Evolutionary conservation across 2,888 invertebrate genomes (phyloP).

Genomic region (Callosobruchus maculatus): DNA sequence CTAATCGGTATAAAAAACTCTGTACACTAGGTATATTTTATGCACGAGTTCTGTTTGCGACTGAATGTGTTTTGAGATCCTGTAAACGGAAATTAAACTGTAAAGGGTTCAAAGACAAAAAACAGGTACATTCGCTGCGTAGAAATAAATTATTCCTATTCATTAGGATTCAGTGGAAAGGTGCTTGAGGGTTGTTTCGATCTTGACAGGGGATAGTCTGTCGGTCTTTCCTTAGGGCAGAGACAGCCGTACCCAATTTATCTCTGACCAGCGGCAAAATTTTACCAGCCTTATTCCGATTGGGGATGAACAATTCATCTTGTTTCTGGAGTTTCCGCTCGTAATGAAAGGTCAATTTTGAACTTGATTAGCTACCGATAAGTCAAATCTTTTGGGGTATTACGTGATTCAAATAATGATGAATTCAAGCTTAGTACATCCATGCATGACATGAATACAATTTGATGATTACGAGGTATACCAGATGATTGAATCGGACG

Average conservation of each 20-base stretch:
- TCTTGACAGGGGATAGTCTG: not conserved
- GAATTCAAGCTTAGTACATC: too few species aligned
- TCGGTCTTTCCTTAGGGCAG: not conserved
- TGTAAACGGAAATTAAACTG: not conserved
- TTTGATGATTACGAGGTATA: too few species aligned
- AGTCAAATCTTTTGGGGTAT: too few species aligned
- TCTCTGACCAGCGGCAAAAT: not conserved
- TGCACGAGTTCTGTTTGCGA: too few species aligned
- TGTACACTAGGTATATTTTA: too few species aligned
- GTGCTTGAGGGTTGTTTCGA: not conserved
- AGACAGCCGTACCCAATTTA: not conserved
- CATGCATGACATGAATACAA: too few species aligned
- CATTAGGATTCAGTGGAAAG: not conserved
- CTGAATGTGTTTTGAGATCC: too few species aligned
- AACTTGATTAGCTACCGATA: too few species aligned
- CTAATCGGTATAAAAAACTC: too few species aligned
- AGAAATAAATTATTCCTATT: not conserved
- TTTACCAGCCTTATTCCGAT: not conserved
- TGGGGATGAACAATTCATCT: not conserved
- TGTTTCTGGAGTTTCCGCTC: not conserved
- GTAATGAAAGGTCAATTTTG: too few species aligned
- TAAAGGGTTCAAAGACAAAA: not conserved
- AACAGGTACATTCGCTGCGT: not conserved
- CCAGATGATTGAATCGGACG: too few species aligned
- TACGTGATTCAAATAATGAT: too few species aligned